Evolutionary conservation across 1,140 invertebrate species (phyloP).

Genomic region (Papilio polytes): DNA sequence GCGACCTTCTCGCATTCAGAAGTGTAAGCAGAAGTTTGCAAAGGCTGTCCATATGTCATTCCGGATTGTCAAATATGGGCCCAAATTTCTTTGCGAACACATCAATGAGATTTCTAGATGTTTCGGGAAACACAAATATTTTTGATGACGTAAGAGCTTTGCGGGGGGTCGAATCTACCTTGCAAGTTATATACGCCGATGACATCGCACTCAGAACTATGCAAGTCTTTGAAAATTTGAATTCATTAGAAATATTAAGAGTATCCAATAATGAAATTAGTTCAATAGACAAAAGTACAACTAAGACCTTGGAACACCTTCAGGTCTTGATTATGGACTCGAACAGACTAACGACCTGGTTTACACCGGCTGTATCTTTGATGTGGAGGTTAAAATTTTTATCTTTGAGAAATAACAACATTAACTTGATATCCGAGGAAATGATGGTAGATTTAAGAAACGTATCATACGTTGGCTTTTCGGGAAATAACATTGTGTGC

Average conservation of each 20-base stretch:
- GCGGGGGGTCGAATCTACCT: conserved; percentile 67
- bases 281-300: conserved; percentile 49
- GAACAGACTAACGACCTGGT: conserved; percentile 84
- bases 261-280: conserved; percentile 80
- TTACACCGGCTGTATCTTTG: conserved; percentile 62
- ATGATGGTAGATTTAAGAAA: conserved; percentile 79
- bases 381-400: conserved; percentile 75
- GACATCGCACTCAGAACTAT: conserved; percentile 68
- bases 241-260: conserved; percentile 51
- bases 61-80: conserved; percentile 65
- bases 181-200: conserved; percentile 81
- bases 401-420: conserved; percentile 80
- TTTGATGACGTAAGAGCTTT: conserved; percentile 52
- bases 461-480: conserved; percentile 72
- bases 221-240: conserved; percentile 53
- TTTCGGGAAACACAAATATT: conserved; percentile 79
- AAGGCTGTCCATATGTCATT: conserved; percentile 83
- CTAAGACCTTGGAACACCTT: conserved; percentile 67
- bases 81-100: conserved; percentile 72
- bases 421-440: conserved; percentile 80
- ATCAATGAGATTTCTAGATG: conserved; percentile 77
- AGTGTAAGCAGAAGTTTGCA: conserved; percentile 68
- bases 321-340: conserved; percentile 79
- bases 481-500: conserved; percentile 84
- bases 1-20: conserved; percentile 67